Evolutionary conservation across 1,140 invertebrate genomes (phyloP).

Genomic region (Drosophila bipectinata): DNA sequence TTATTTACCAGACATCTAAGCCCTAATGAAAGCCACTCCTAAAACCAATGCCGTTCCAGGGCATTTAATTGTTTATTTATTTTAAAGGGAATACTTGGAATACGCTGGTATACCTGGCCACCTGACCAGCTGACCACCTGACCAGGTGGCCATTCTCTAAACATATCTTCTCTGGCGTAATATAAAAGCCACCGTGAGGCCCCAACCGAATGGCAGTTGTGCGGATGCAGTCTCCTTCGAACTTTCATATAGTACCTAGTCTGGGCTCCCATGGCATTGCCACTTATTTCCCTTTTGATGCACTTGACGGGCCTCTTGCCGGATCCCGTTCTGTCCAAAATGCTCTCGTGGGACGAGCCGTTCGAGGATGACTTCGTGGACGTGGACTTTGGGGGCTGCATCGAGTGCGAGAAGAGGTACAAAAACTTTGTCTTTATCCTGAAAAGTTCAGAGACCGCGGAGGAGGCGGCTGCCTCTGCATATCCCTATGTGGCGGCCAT

Average conservation of each 20-base stretch:
- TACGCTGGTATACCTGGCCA: too few relatives aligned
- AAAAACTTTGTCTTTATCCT: conserved; percentile 57
- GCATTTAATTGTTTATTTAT: conserved; percentile 5
- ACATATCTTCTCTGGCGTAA: not conserved
- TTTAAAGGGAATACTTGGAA: not conserved
- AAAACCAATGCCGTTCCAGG: not conserved
- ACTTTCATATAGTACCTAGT: not conserved
- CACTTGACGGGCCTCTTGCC: conserved; percentile 22
- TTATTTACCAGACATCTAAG: too few relatives aligned
- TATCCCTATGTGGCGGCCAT: conserved; percentile 47
- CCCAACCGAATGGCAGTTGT: not conserved
- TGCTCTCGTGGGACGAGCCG: conserved; percentile 2
- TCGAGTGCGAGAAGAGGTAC: conserved; percentile 47
- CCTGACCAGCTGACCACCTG: too few relatives aligned
- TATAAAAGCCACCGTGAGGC: conserved; percentile 1
- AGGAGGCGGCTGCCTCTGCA: conserved; percentile 11
- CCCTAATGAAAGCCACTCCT: not conserved
- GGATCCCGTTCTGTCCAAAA: conserved; percentile 3
- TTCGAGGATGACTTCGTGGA: conserved; percentile 55
- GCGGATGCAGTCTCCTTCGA: not conserved
- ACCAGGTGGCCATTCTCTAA: not conserved
- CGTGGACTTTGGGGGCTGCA: conserved; percentile 37
- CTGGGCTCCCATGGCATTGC: conserved; percentile 1
- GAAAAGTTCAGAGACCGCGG: not conserved
- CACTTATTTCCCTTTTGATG: conserved; percentile 14